Base-by-base conservation (phyloP, 1,140 invertebrate genomes). In the Bemisia tabaci region DNA sequence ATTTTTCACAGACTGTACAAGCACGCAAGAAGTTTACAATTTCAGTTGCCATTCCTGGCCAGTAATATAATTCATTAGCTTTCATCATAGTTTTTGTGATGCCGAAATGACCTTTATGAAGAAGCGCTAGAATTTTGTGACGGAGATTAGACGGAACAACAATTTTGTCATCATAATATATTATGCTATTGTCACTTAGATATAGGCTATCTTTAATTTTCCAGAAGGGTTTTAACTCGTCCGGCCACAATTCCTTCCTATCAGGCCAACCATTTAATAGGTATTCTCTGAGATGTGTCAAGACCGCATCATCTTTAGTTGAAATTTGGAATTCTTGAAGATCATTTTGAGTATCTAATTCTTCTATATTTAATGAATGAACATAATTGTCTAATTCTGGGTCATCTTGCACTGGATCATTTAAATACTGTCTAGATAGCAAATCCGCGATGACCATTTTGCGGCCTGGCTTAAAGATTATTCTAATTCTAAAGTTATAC, bases 31-130 rank as follows among this genome's bases (percentile, higher is more conserved):
- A 12, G 23, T 69, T 67, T 59, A 76, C 71, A 9, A 78, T 72
- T 60, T 78, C 64, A 26, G 48, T 68, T 11, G 61, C n/a, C 11
- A 70, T 70, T 12, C 59, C 60, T 12, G 25, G 63, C 69, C 69
- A 70, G 63, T 70, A 70, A 1, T 65, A 27, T 25, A 62, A 25
- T 58, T 68, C 17, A 12, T 60, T 62, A 26, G 62, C 68, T 48
- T 69, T 70, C 24, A 68, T 66, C 69, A 76, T 76, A 25, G 68
- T 73, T 70, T 74, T 74, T 62, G 68, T 68, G 2, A 72, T 66
- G 17, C 71, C 73, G 2, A 71, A 27, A 69, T 71, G 74, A 24
- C 70, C 72, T 65, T 77, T 74, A 67, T 78, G 76, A n/a, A 79
- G 60, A 33, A 67, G 65, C 0, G 69, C 58, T 63, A 79, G 58